Evolutionary conservation across 1,140 invertebrate species (phyloP).

Genomic region (Nasonia vitripennis): DNA sequence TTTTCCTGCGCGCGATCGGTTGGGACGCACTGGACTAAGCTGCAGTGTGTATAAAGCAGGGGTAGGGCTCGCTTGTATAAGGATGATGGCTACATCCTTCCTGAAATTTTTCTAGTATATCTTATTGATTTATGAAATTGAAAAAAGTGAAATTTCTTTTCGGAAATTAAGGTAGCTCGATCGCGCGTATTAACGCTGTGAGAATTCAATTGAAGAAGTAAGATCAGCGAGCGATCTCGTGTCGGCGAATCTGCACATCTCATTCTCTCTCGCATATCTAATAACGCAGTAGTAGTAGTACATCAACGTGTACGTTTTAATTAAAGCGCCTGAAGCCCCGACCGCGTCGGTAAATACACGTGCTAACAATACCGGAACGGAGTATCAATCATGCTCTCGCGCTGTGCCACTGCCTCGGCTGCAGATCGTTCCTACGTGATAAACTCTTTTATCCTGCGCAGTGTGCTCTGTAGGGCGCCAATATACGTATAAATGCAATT

Average conservation of each 20-base stretch:
- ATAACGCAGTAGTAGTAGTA: neutral
- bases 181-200: too few relatives aligned
- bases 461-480: neutral
- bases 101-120: too few relatives aligned
- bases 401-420: neutral
- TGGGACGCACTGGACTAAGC: neutral
- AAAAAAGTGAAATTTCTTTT: too few relatives aligned
- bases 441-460: neutral
- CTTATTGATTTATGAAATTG: too few relatives aligned
- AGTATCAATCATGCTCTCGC: conserved; percentile 38
- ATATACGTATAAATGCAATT: too few relatives aligned
- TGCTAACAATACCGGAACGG: conserved; percentile 36
- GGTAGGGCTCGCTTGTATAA: neutral
- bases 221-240: neutral
- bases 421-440: conserved; percentile 26
- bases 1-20: neutral
- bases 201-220: too few relatives aligned
- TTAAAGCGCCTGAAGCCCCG: conserved; percentile 17
- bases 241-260: neutral
- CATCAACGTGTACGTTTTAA: conserved; percentile 32
- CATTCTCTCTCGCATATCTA: neutral
- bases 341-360: conserved; percentile 30
- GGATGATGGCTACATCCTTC: too few relatives aligned
- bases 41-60: neutral
- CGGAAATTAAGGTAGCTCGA: too few relatives aligned